Evolutionary conservation across 2,888 invertebrate species (phyloP), one percentile per base, ranked within the genome.

Genomic region (Chrysolina americana): DNA sequence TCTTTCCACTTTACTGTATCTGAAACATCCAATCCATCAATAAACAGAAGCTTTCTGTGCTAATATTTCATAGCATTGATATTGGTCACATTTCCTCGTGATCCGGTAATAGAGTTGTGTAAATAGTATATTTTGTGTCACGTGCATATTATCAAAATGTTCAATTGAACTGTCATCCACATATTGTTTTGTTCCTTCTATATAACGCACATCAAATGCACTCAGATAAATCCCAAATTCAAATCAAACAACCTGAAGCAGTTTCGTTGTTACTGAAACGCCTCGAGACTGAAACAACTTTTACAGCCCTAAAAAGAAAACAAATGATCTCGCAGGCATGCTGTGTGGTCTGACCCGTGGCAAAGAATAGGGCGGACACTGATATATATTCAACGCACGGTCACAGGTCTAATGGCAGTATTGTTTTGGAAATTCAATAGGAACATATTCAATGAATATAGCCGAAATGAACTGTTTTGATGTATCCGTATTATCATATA

Each of bases 391-490:
- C 73, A 68, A 68, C 65, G 59, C 74, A 68, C 68, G 64, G 70
- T 21, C 68, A 63, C 68, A 68, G 68, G 71, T 74, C 71, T 74
- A 71, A 74, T 71, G 71, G 70, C 56, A 48, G 70, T 66, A 71
- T 74, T 74, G 74, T 74, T 74, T 74, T 53, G 74, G 74, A 53
- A 71, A 71, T 74, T 74, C 71, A 74, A 71, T 74, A 68, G 74
- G 70, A 68, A 74, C 70, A 63, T 41, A 63, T 50, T 70, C 70
- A 65, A 66, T 70, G 74, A 70, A 70, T 70, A 66, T 64, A 68
- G 41, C 65, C 63, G 68, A 70, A 73, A 59, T 73, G 53, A 64
- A 65, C 41, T 65, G 70, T 59, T 50, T 17, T 15, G 70, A 53
- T 41, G 68, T 68, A 53, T 19, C 19, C 21, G 8, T 50, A 53